Conservation (phyloP, 2,888 invertebrate species). For the Platerodrilus igneus region DNA sequence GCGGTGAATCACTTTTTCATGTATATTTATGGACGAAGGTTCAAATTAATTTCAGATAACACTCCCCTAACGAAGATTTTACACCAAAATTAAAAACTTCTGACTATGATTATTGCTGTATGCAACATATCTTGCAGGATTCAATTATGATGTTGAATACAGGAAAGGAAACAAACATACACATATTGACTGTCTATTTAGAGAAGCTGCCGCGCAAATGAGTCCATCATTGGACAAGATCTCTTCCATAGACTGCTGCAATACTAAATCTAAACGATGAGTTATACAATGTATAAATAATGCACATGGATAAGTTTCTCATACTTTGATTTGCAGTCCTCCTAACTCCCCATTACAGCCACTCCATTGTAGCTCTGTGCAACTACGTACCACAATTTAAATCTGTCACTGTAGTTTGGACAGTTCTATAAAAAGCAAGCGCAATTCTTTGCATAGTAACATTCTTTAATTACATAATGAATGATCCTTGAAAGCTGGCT, state of each 20-base stretch:
- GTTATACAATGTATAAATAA: conserved; percentile 24
- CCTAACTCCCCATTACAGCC: conserved; percentile 31
- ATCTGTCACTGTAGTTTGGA: conserved; percentile 25
- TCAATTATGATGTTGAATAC: too few relatives aligned
- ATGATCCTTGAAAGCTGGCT: conserved; percentile 31
- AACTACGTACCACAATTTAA: conserved; percentile 29
- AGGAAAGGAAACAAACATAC: too few relatives aligned
- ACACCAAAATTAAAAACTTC: too few relatives aligned
- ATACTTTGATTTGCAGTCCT: conserved; percentile 35
- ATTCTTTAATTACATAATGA: conserved; percentile 16
- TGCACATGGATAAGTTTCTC: conserved; percentile 29
- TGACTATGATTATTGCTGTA: too few relatives aligned
- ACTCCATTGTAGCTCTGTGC: conserved; percentile 38
- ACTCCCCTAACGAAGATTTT: too few relatives aligned
- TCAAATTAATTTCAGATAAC: too few relatives aligned
- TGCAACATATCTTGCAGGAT: too few relatives aligned
- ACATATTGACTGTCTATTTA: too few relatives aligned
- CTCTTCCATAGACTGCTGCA: conserved; percentile 28
- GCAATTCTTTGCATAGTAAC: conserved; percentile 32
- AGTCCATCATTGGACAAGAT: too few relatives aligned
- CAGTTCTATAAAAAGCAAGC: conserved; percentile 25
- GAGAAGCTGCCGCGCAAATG: too few relatives aligned
- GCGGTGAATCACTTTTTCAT: too few relatives aligned
- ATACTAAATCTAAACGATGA: conserved; percentile 22
- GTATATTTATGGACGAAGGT: too few relatives aligned